phyloP scores from a whole-genome alignment of 2,888 invertebrate genomes.

The Eupithecia pulchellata region DNA sequence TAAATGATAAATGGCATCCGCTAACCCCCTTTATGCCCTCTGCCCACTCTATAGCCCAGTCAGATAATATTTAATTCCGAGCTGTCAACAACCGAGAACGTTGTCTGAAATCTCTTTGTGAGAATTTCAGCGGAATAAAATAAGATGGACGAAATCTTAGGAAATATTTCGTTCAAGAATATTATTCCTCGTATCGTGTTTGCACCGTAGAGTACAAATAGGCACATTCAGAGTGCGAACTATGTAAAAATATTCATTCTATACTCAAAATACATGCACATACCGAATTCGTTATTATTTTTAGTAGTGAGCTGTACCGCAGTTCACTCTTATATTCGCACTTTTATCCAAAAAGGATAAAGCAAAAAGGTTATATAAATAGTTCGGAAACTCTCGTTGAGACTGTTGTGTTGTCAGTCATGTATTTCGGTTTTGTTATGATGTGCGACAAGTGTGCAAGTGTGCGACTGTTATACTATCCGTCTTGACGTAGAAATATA shows the following conservation, averaged over 20 bases:
- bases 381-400: not conserved
- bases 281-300: conserved; percentile 37
- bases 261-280: conserved; percentile 47
- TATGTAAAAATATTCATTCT: conserved; percentile 50
- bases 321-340: not conserved
- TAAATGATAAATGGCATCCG: not conserved
- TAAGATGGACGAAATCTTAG: conserved; percentile 1
- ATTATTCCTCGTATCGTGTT: conserved; percentile 32
- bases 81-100: conserved; percentile 14
- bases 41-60: not conserved
- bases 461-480: not conserved
- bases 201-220: conserved; percentile 37
- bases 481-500: not conserved
- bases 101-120: conserved; percentile 12
- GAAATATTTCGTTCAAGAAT: conserved; percentile 17
- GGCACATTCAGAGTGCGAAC: conserved; percentile 43
- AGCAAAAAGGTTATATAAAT: not conserved
- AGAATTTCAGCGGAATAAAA: not conserved
- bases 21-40: conserved; percentile 11
- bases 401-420: not conserved
- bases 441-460: too few species aligned
- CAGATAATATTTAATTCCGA: conserved; percentile 8
- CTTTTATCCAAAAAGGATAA: not conserved
- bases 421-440: not conserved
- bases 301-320: not conserved